These are phyloP conservation scores for Phainopepla nitens DNA, from an alignment of 2,113 vertebrate genomes.

Conservation along the genomic window DNA sequence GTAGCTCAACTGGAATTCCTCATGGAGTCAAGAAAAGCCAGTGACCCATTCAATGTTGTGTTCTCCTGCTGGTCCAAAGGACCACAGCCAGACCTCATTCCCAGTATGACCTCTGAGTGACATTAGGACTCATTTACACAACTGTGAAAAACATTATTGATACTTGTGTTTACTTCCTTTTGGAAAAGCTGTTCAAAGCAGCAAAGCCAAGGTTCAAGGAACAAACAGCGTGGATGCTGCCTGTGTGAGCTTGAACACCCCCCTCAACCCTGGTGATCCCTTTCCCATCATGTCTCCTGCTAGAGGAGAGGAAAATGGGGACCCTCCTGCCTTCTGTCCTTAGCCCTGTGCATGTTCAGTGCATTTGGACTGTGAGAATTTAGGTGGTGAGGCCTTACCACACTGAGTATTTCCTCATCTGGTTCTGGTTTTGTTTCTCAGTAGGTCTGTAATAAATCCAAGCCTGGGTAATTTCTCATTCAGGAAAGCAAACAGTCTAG, in stretches of 20 bases:
- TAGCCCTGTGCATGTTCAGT: accelerated
- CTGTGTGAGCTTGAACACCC: not conserved
- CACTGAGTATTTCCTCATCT: not conserved
- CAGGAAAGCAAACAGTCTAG: not conserved
- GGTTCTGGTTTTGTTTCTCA: not conserved
- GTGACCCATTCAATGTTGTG: not conserved
- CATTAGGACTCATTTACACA: not conserved
- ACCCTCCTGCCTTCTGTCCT: not conserved
- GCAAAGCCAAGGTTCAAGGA: not conserved
- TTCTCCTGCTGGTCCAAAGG: not conserved
- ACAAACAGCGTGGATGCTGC: not conserved
- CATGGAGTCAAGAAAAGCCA: not conserved
- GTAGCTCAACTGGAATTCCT: not conserved
- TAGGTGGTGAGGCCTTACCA: not conserved
- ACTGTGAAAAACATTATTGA: not conserved
- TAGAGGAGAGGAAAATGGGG: not conserved
- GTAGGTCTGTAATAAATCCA: not conserved
- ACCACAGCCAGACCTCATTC: not conserved
- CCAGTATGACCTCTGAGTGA: not conserved
- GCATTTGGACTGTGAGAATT: not conserved
- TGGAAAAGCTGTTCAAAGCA: not conserved
- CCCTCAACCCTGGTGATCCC: not conserved
- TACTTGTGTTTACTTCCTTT: not conserved
- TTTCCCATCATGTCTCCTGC: not conserved
- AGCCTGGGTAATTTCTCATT: not conserved